Conservation (phyloP, 2,888 invertebrate species). For the Cerceris ruficornis region DNA sequence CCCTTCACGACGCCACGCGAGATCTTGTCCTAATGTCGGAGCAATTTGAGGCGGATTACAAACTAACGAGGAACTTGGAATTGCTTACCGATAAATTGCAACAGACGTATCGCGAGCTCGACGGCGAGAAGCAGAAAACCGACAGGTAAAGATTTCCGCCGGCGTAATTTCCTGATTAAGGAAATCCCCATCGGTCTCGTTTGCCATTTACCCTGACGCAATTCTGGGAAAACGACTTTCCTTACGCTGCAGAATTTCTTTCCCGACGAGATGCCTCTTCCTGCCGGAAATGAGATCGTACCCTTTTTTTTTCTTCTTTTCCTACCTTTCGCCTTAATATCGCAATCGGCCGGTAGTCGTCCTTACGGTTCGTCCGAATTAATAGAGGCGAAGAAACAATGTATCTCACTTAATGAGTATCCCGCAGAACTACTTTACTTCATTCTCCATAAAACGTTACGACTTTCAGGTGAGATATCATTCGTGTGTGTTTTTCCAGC, state of each 20-base stretch:
- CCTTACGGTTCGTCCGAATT: too few relatives aligned
- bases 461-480: too few relatives aligned
- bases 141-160: conserved; percentile 87
- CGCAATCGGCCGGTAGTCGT: too few relatives aligned
- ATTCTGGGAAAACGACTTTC: conserved; percentile 44
- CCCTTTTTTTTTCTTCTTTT: background rate
- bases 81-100: conserved; percentile 97
- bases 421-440: too few relatives aligned
- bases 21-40: conserved; percentile 97
- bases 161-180: conserved; percentile 60
- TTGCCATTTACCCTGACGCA: conserved; percentile 52
- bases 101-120: conserved; percentile 95
- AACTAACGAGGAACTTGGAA: conserved; percentile 95
- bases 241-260: conserved; percentile 21
- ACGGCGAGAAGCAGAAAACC: conserved; percentile 97
- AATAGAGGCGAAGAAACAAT: too few relatives aligned
- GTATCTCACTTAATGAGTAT: too few relatives aligned
- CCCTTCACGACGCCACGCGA: conserved; percentile 96
- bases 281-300: conserved; percentile 45
- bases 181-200: conserved; percentile 46
- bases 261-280: conserved; percentile 29
- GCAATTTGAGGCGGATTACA: conserved; percentile 98
- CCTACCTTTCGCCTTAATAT: background rate
- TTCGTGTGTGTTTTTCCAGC: too few relatives aligned
- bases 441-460: too few relatives aligned